Evolutionary conservation across 2,797 vertebrate genomes (phyloP), one percentile per base, ranked within the genome.

Genomic region (Enteromius mattozi): DNA sequence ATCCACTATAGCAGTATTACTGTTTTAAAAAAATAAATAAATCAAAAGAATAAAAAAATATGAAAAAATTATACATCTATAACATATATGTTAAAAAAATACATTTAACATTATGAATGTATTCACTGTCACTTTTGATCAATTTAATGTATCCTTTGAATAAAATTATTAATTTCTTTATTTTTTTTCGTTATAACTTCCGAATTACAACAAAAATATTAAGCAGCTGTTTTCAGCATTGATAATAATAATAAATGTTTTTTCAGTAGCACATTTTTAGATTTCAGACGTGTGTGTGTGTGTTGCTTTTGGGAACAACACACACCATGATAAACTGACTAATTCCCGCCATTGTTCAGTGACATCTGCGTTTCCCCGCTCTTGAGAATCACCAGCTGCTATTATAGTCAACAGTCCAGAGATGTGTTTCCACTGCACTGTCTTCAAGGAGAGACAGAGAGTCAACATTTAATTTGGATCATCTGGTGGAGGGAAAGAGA

Each of bases 401-500:
- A 19, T 27, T 10, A 14, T 10, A 47, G 6, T 47, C 19, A 81
- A 13, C 35, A 17, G 17, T 30, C 30, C 27, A 74, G 70, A 65
- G 21, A 49, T 63, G 42, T 74, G 59, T 16, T 42, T 47, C 69
- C 51, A 24, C 59, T n/a, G 70, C 16, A 49, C 35, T 45, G 59
- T 65, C 45, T 81, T 68, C 40, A 65, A 75, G 59, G 21, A 45
- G 74, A 27, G 42, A 59, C 27, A 2, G 45, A 66, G 51, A 85
- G 63, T 88, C 87, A 82, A 84, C 80, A 88, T 89, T 86, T 86
- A 71, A 75, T 88, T 82, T 87, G 79, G 35, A 86, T 68, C 70
- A 72, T 80, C 79, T 82, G 80, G 84, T 74, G 79, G 68, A 77
- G 19, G 66, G 59, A 54, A 35, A n/a, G 59, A 35, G 74, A 14